Evolutionary conservation across 2,888 invertebrate species (phyloP).

Genomic region (Agriopis leucophaearia): DNA sequence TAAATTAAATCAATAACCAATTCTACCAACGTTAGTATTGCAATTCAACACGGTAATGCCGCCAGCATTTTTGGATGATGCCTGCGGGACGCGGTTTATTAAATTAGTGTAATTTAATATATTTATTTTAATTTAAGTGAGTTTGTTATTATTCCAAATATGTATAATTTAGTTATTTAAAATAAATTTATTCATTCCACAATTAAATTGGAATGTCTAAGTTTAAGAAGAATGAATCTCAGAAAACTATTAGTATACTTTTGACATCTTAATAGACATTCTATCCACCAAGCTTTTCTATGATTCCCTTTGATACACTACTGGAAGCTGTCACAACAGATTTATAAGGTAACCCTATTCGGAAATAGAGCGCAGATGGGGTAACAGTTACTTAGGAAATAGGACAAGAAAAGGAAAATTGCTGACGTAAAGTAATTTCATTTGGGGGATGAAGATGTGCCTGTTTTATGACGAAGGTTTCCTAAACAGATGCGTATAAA

Average conservation of each 20-base stretch:
- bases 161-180: too few species aligned
- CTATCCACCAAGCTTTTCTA: conserved; percentile 51
- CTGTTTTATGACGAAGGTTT: conserved; percentile 35
- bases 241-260: background rate
- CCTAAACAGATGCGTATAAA: conserved; percentile 35
- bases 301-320: conserved; percentile 64
- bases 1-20: too few species aligned
- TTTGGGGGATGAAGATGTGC: conserved; percentile 48
- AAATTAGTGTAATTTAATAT: too few species aligned
- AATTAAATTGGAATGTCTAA: too few species aligned
- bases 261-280: background rate
- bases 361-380: conserved; percentile 50
- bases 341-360: conserved; percentile 62
- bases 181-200: too few species aligned
- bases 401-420: conserved; percentile 51
- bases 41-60: too few species aligned
- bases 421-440: conserved; percentile 56
- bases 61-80: too few species aligned
- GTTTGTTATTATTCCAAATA: too few species aligned
- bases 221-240: too few species aligned
- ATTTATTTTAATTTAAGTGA: too few species aligned
- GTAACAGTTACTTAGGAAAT: conserved; percentile 45
- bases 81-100: too few species aligned
- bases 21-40: too few species aligned
- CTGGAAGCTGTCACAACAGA: conserved; percentile 61